These are phyloP conservation scores for Aradophagus sp. DNA, from an alignment of 1,140 invertebrate species.

Conservation along the genomic window DNA sequence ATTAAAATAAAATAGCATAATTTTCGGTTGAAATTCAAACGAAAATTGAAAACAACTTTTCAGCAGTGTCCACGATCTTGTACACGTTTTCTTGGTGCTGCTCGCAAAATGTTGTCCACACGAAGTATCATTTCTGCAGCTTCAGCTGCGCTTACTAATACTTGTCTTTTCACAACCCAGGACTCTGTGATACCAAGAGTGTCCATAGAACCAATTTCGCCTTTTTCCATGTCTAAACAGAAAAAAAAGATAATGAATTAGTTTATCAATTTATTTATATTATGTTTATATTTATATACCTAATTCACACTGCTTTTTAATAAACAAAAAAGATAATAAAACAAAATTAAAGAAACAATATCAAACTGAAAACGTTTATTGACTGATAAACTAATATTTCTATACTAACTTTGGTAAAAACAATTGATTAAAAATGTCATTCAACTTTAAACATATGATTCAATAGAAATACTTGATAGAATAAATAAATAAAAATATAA, in stretches of 20 bases:
- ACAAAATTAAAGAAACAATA: no score
- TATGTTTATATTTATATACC: no score
- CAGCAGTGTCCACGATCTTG: constrained; percentile 92
- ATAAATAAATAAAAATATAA: no score
- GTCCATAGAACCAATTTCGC: constrained; percentile 90
- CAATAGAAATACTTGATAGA: no score
- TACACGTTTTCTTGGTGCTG: constrained; percentile 92
- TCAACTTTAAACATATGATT: no score
- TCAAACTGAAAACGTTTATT: no score
- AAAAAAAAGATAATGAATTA: constrained; percentile 6
- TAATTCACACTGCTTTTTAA: no score
- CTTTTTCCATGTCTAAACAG: constrained; percentile 90
- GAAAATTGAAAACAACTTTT: neutral
- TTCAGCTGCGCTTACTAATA: constrained; percentile 94
- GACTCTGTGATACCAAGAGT: constrained; percentile 96
- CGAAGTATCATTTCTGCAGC: constrained; percentile 99
- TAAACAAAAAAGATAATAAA: no score
- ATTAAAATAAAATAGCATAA: constrained; percentile 4
- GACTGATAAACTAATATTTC: no score
- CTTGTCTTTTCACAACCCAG: constrained; percentile 96
- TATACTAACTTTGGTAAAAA: no score
- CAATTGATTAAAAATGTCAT: no score
- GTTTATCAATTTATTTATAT: neutral
- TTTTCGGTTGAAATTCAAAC: neutral
- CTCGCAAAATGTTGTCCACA: constrained; percentile 97